A percentile compares a stretch with the other conserved stretches of the same genome.
phyloP scores from a whole-genome alignment of 2,797 vertebrate species.

The Hypotaenidia okinawae region DNA sequence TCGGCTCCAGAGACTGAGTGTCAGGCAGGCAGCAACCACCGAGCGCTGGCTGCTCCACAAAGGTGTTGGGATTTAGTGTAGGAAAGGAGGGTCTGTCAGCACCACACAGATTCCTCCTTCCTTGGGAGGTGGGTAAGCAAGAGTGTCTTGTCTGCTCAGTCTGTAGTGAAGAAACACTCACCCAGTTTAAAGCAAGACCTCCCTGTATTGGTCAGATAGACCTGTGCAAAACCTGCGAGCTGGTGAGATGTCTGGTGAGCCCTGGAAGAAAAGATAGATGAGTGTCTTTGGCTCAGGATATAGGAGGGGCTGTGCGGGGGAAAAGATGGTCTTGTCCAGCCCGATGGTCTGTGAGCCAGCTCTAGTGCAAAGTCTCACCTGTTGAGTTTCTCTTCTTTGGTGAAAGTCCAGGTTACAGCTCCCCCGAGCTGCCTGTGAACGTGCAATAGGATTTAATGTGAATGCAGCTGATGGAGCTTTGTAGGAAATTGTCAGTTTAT shows the following conservation, averaged over 20 bases:
- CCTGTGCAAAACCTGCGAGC: background rate
- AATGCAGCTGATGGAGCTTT: background rate
- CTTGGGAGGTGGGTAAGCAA: background rate
- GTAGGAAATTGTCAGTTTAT: constrained; percentile 7
- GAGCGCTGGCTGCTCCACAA: background rate
- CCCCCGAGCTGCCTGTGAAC: background rate
- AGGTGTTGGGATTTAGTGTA: background rate
- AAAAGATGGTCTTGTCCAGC: background rate
- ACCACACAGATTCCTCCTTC: background rate
- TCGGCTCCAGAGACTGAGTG: background rate
- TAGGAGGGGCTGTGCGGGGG: background rate
- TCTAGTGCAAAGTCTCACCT: background rate
- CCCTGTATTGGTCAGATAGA: background rate
- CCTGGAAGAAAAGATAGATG: background rate
- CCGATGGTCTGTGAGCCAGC: background rate
- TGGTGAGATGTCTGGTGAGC: background rate
- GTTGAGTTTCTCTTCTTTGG: background rate
- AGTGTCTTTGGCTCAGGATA: background rate
- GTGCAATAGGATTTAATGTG: background rate
- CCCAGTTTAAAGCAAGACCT: background rate
- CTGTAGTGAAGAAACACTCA: background rate
- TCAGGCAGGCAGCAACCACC: background rate
- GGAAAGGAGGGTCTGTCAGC: background rate
- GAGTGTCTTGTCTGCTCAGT: background rate
- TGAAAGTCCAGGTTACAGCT: background rate